These are phyloP conservation scores for Acanthosepion pharaonis DNA, from an alignment of 2,888 invertebrate species.

Conservation along the genomic window DNA sequence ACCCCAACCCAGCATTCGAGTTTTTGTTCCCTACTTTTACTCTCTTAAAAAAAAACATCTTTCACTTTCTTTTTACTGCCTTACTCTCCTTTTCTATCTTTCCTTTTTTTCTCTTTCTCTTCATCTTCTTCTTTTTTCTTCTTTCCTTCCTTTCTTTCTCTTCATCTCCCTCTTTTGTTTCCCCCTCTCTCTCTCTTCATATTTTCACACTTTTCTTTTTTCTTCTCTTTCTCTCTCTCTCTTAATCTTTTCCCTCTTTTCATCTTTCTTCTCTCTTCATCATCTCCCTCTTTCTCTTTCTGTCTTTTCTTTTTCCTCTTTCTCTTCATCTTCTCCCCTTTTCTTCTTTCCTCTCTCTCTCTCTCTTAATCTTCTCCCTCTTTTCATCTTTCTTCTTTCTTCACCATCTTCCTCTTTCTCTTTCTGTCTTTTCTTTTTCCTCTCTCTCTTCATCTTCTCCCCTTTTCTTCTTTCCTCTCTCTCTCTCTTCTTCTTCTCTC, in stretches of 20 bases:
- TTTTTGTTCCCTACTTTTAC: background rate
- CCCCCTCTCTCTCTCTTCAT: background rate
- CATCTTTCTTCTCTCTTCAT: background rate
- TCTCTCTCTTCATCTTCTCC: background rate
- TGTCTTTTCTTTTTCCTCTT: too few species aligned
- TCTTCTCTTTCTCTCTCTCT: background rate
- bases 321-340: background rate
- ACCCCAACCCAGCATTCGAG: background rate
- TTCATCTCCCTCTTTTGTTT: background rate
- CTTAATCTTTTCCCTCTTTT: too few species aligned
- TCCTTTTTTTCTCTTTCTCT: background rate
- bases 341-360: background rate
- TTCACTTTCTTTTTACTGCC: background rate
- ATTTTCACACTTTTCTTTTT: too few species aligned
- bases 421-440: background rate
- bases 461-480: background rate
- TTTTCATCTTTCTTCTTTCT: background rate
- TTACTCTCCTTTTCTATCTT: background rate
- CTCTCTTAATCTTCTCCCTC: background rate
- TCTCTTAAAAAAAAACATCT: background rate
- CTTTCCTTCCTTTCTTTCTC: background rate
- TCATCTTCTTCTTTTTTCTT: background rate
- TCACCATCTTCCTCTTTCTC: background rate
- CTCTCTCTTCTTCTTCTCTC: background rate
- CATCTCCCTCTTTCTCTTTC: too few species aligned